These are phyloP conservation scores for Drosophila ustulata DNA, from an alignment of 2,888 invertebrate genomes.

Conservation along the genomic window DNA sequence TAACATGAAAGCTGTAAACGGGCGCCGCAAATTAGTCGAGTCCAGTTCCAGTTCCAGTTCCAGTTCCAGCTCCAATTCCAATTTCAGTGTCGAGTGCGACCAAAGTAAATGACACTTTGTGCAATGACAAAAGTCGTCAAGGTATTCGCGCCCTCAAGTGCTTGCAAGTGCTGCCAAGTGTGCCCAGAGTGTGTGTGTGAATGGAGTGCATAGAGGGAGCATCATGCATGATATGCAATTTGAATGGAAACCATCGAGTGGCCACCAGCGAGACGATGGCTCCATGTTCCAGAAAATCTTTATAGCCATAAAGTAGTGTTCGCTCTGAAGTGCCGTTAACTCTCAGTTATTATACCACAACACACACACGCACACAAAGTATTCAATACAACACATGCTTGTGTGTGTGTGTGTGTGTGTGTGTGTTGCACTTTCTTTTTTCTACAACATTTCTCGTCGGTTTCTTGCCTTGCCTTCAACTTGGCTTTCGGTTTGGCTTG, in stretches of 20 bases:
- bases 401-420: constrained; percentile 14
- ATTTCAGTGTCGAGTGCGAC: constrained; percentile 25
- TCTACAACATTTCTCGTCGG: constrained; percentile 60
- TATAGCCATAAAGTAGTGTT: constrained; percentile 13
- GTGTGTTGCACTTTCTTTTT: constrained; percentile 69
- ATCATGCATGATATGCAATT: constrained; percentile 31
- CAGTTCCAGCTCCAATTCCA: constrained; percentile 29
- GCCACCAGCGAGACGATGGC: neutral
- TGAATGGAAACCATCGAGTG: constrained; percentile 53
- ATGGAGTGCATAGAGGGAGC: neutral
- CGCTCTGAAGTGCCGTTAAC: constrained; percentile 53
- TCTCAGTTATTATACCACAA: constrained; percentile 26
- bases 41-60: constrained; percentile 3
- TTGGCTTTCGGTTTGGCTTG: constrained; percentile 23
- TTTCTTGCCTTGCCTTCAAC: constrained; percentile 40
- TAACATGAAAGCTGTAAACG: constrained; percentile 39
- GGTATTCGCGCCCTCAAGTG: constrained; percentile 14
- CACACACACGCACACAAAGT: neutral
- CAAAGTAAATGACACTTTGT: constrained; percentile 31
- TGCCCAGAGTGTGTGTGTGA: no score
- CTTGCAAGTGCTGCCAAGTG: constrained; percentile 12
- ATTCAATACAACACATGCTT: constrained; percentile 5
- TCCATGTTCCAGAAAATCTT: constrained; percentile 39
- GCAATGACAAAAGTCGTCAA: constrained; percentile 13
- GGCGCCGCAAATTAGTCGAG: constrained; percentile 22